Conservation (phyloP, 2,888 invertebrate genomes). For the Dryomyza anilis region DNA sequence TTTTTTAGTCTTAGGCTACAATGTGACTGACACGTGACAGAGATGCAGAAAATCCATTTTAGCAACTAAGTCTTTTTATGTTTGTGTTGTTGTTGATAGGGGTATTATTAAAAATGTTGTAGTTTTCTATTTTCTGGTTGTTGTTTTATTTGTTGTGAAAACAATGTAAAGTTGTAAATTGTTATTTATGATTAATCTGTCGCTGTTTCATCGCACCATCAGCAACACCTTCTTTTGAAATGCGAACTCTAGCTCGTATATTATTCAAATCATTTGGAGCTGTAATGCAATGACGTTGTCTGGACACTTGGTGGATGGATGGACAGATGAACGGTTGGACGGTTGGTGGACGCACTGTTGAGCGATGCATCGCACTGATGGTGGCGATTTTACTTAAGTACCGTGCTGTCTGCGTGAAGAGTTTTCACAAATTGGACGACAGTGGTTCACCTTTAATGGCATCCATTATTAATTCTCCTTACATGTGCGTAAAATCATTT, state of each 20-base stretch:
- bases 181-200: conserved; percentile 40
- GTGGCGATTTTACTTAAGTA: neutral
- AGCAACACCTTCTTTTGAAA: conserved; percentile 19
- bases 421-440: neutral
- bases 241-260: conserved; percentile 12
- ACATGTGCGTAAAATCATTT: conserved; percentile 34
- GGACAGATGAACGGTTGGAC: neutral
- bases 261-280: conserved; percentile 24
- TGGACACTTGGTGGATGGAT: neutral
- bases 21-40: conserved; percentile 12
- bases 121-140: conserved; percentile 10
- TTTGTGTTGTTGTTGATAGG: conserved; percentile 9
- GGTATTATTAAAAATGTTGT: conserved; percentile 9
- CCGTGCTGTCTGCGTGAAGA: too few relatives aligned
- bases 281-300: neutral
- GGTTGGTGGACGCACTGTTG: neutral
- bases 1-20: neutral
- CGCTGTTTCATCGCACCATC: conserved; percentile 32
- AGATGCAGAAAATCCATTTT: conserved; percentile 15
- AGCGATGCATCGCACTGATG: neutral
- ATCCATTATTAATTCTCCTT: conserved; percentile 22
- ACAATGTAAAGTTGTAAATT: conserved; percentile 32
- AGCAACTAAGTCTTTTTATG: neutral
- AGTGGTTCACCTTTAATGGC: conserved; percentile 14
- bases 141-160: conserved; percentile 18